Evolutionary conservation across 1,140 invertebrate species (phyloP), one percentile per base, ranked within the genome.

Genomic region (Leptonema lineaticorne): DNA sequence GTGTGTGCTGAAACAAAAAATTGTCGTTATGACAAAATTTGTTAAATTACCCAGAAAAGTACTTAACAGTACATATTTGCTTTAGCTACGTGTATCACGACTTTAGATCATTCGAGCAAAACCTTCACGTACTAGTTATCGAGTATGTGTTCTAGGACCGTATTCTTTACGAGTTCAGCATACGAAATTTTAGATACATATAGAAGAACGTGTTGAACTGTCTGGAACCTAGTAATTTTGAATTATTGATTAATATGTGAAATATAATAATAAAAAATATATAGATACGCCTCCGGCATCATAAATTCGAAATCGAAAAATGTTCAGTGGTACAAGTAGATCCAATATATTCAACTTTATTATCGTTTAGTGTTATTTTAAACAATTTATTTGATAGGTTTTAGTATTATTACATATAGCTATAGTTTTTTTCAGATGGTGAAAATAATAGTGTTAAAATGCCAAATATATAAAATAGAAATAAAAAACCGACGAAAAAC

Each of bases 161-260:
- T 62, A 62, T 45, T 45, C n/a, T 62, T 62, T 62, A 62, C 59
- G 59, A 45, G 59, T 9, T 26, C 11, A 1, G 59, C 2, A 45
- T 62, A 26, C 29, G 33, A 33, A 41, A 60, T 27, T 4, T 20
- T 11, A 33, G 24, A 26, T 2, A 28, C n/a, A n/a, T n/a, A n/a
- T n/a, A n/a, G n/a, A n/a, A n/a, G n/a, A n/a, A n/a, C n/a, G n/a
- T n/a, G n/a, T n/a, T n/a, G n/a, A n/a, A n/a, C n/a, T 59, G n/a
- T 53, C 11, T 20, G 27, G 33, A 5, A 53, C 24, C 22, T 53
- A 20, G 27, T 53, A 53, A 53, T 53, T 53, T 22, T 24, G 22
- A 20, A 26, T 53, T 22, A 16, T 9, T 16, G 37, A 41, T 41
- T 41, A 41, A 14, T 16, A 2, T 11, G 37, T 41, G n/a, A 45